Evolutionary conservation across 2,113 vertebrate genomes (phyloP).

Genomic region (Procavia capensis): DNA sequence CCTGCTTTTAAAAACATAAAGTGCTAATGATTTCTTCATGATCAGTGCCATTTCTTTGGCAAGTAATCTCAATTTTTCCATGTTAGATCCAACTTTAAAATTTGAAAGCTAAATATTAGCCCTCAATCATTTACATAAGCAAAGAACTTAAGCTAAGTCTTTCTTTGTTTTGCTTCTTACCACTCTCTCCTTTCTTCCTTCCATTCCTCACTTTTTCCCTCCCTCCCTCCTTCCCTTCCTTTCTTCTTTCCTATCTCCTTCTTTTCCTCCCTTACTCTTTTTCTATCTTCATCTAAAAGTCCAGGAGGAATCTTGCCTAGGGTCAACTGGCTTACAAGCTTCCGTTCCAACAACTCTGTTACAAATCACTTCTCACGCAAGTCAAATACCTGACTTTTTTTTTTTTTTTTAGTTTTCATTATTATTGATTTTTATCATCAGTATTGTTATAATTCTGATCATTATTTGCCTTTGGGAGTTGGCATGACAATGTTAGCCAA

Average conservation of each 20-base stretch:
- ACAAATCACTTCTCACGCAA: too few relatives aligned
- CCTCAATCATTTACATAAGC: neutral
- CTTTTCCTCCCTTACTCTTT: too few relatives aligned
- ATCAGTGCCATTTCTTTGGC: neutral
- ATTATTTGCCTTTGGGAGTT: neutral
- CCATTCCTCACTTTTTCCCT: neutral
- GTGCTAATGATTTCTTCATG: neutral
- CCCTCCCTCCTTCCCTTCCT: neutral
- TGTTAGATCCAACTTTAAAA: conserved; percentile 22
- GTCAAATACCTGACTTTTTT: too few relatives aligned
- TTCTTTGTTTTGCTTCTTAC: neutral
- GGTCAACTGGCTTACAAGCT: neutral
- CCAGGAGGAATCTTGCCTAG: conserved; percentile 18
- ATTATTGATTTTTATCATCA: neutral
- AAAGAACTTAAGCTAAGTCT: neutral
- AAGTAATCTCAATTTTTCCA: conserved; percentile 23
- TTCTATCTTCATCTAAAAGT: neutral
- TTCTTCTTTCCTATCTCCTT: too few relatives aligned
- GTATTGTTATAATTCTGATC: neutral
- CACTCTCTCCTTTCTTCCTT: neutral
- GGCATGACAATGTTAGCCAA: neutral
- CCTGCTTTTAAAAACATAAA: neutral
- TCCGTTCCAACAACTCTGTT: too few relatives aligned
- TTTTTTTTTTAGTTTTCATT: neutral
- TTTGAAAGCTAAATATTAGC: neutral